Base-by-base conservation (phyloP, 2,113 vertebrate genomes). In the Callaeas wilsoni region DNA sequence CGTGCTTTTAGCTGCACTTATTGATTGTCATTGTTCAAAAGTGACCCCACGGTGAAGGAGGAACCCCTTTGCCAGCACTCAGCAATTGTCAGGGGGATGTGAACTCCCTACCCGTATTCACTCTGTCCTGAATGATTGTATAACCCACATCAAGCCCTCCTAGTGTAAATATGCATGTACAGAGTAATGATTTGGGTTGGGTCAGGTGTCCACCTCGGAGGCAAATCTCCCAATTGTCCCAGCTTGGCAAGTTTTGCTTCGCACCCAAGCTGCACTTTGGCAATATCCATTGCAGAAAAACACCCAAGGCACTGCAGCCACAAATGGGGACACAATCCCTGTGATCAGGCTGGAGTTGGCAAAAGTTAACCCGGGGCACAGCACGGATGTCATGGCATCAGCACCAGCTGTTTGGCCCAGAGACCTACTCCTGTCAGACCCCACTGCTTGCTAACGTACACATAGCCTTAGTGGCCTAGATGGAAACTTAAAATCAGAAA, bases 321-420 rank as follows among this genome's bases (percentile, higher is more conserved):
- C 32, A n/a, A 35, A 47, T 2, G 12, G 44, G 33, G 10, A 25
- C 1, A 1, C 19, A 68, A 14, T 8, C 56, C 35, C 33, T 33
- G 33, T 3, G 4, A 6, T 35, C 27, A 16, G 44, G 4, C 23
- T 56, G 50, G 27, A 82, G 46, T 3, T 14, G 22, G 33, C 41
- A 62, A 13, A 64, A 52, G 12, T 52, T 60, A 39, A 44, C 19
- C 6, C 0, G 0, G 19, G 63, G 37, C 41, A 42, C 35, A 42
- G 62, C 21, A 23, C 1, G 7, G 30, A 27, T 64, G 49, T 23
- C 57, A 37, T 8, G 23, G 42, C 42, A 68, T 33, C 55, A 44
- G 55, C 47, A 75, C 19, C 68, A 44, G 13, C 32, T 74, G 6
- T 35, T 80, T 60, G 50, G 68, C 19, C 41, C 50, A 29, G 27